Evolutionary conservation across 2,888 invertebrate genomes (phyloP), one percentile per base, ranked within the genome.

Genomic region (Geotrupes spiniger): DNA sequence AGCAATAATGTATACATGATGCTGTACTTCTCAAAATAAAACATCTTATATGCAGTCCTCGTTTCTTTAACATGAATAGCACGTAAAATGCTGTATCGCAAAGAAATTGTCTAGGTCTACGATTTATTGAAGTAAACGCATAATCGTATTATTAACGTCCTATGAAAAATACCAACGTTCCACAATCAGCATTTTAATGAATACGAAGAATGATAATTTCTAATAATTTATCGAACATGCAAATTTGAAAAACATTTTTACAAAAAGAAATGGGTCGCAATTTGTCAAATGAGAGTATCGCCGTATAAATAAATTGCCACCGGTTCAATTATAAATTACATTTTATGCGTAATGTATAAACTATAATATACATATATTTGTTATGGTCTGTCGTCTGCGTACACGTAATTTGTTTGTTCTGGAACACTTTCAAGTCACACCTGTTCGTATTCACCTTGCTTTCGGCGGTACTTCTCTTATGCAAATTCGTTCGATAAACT

Each of bases 381-480:
- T n/a, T n/a, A n/a, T n/a, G n/a, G n/a, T n/a, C n/a, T n/a, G n/a
- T n/a, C 6, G 21, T 6, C 3, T 21, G 21, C 6, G 33, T 33
- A 12, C 33, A 9, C 11, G 15, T 15, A 33, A 33, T 33, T 8
- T 33, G 33, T 33, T 33, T 33, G 14, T 33, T 33, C 33, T 33
- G 14, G 33, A 33, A 33, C 33, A 15, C 12, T 21, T 33, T 33
- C 33, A 14, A 10, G 33, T 33, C 33, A 33, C 33, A 33, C 33
- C 33, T 33, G 33, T 33, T 33, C 12, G 15, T 15, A 33, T 33
- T 33, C 33, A 15, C 33, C 33, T 33, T 33, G 33, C 33, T 33
- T 10, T 33, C 33, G 33, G 33, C 33, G 33, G 33, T 6, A 33
- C 15, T 15, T 33, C 33, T 33, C 15, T 33, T 15, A 33, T 33